Evolutionary conservation across 2,888 invertebrate species (phyloP).

Genomic region (Gymnoscelis rufifasciata): DNA sequence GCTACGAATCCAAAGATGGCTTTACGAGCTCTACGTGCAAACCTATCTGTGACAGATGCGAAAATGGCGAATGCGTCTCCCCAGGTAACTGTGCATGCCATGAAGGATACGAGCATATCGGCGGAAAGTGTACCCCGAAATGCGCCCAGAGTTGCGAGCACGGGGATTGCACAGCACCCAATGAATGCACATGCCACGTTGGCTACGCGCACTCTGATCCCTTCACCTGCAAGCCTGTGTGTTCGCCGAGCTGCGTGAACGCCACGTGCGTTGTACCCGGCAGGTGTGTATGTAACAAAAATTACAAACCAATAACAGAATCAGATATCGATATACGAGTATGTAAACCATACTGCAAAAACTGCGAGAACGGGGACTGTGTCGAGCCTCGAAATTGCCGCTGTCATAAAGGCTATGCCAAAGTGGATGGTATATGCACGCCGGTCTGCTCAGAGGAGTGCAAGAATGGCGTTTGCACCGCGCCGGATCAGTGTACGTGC

Average conservation of each 20-base stretch:
- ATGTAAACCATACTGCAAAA: too few relatives aligned
- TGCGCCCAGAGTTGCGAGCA: constrained; percentile 35
- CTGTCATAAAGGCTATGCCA: constrained; percentile 36
- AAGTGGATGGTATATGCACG: too few relatives aligned
- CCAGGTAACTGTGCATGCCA: constrained; percentile 32
- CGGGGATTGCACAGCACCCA: constrained; percentile 51
- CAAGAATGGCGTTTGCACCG: too few relatives aligned
- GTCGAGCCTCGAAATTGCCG: constrained; percentile 58
- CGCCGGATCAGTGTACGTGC: too few relatives aligned
- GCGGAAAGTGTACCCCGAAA: constrained; percentile 28
- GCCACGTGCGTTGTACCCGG: constrained; percentile 47
- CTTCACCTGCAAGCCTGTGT: constrained; percentile 26
- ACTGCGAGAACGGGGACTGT: too few relatives aligned
- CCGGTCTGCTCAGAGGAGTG: too few relatives aligned
- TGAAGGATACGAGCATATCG: constrained; percentile 27
- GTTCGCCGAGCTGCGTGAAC: constrained; percentile 27
- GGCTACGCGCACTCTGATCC: constrained; percentile 37
- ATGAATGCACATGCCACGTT: constrained; percentile 62
- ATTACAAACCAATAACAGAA: constrained; percentile 37
- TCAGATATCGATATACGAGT: too few relatives aligned
- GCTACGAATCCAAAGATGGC: constrained; percentile 29
- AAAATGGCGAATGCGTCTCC: constrained; percentile 41
- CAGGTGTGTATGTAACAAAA: constrained; percentile 63
- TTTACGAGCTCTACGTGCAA: constrained; percentile 35
- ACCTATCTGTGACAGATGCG: constrained; percentile 39